Evolutionary conservation across 2,113 vertebrate species (phyloP).

Genomic region (Elanoides forficatus): DNA sequence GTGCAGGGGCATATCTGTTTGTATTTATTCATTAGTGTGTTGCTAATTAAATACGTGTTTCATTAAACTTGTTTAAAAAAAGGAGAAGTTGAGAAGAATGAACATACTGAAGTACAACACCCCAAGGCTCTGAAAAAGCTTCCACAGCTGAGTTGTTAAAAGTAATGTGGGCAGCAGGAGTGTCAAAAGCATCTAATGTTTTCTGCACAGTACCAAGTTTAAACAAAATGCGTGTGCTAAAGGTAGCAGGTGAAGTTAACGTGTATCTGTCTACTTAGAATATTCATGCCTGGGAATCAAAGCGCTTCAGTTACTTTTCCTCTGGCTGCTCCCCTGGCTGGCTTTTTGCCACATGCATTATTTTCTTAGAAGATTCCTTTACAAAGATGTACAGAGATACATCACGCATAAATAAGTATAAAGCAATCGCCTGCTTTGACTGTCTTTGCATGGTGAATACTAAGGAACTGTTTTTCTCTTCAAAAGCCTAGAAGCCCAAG

Average conservation of each 20-base stretch:
- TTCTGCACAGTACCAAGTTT: conserved; percentile 27
- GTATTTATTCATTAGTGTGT: conserved; percentile 67
- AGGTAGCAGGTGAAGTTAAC: conserved; percentile 54
- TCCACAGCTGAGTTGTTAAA: conserved; percentile 62
- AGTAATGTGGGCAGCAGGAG: conserved; percentile 62
- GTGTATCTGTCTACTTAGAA: conserved; percentile 42
- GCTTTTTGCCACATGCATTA: conserved; percentile 60
- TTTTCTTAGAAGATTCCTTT: conserved; percentile 50
- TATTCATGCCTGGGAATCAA: conserved; percentile 57
- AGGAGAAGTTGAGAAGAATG: conserved; percentile 42
- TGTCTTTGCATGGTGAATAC: neutral
- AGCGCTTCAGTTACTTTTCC: conserved; percentile 26
- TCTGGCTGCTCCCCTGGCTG: conserved; percentile 48
- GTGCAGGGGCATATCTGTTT: conserved; percentile 57
- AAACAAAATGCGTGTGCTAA: conserved; percentile 51
- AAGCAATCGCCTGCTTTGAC: neutral
- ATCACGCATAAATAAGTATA: neutral
- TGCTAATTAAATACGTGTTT: conserved; percentile 77
- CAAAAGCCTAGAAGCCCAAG: neutral
- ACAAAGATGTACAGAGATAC: neutral
- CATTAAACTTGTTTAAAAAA: conserved; percentile 72
- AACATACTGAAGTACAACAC: conserved; percentile 56
- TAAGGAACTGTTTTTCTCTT: neutral
- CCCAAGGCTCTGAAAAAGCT: conserved; percentile 61
- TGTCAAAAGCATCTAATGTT: conserved; percentile 66